A percentile compares a stretch with the other conserved stretches of the same genome.
Conservation (phyloP, 30 jellyfish, hydroid and myxozoan genomes). For the Chrysaora quinquecirrha region DNA sequence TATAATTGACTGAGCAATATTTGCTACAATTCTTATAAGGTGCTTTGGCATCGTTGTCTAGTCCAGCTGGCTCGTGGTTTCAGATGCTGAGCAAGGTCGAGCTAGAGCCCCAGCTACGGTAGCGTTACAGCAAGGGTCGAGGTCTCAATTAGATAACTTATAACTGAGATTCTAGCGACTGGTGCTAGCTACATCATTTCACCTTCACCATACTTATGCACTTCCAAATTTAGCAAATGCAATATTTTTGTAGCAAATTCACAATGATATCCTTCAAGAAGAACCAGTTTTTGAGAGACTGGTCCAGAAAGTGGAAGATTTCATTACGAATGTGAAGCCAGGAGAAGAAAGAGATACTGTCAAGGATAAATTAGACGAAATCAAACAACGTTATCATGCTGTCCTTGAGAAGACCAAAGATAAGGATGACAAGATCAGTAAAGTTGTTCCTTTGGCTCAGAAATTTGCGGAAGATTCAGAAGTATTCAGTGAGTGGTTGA, state of each 20-base stretch:
- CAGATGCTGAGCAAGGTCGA: too few species aligned
- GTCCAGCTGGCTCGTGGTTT: too few species aligned
- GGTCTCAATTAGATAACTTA: too few species aligned
- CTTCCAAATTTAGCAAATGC: too few species aligned
- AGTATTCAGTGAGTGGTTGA: slow-evolving; percentile 55
- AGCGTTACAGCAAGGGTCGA: too few species aligned
- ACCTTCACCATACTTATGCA: too few species aligned
- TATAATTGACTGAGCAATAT: too few species aligned
- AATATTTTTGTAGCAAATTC: slow-evolving; percentile 51
- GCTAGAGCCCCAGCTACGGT: too few species aligned
- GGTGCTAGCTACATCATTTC: too few species aligned
- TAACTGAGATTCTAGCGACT: too few species aligned
- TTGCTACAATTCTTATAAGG: too few species aligned
- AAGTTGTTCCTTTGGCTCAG: slow-evolving; percentile 59
- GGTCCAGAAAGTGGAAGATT: slow-evolving; percentile 57
- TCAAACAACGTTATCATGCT: slow-evolving; percentile 49
- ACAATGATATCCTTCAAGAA: slow-evolving; percentile 78
- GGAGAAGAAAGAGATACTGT: slow-evolving; percentile 70
- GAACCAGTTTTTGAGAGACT: slow-evolving; percentile 78
- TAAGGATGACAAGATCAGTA: slow-evolving; percentile 41
- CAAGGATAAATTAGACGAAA: slow-evolving; percentile 40
- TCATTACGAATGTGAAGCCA: slow-evolving; percentile 53
- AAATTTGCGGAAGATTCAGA: slow-evolving; percentile 50
- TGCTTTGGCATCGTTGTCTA: too few species aligned
- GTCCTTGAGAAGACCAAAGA: slow-evolving; percentile 45